Evolutionary conservation across 2,888 invertebrate genomes (phyloP), one percentile per base, ranked within the genome.

Genomic region (Incurvaria masculella): DNA sequence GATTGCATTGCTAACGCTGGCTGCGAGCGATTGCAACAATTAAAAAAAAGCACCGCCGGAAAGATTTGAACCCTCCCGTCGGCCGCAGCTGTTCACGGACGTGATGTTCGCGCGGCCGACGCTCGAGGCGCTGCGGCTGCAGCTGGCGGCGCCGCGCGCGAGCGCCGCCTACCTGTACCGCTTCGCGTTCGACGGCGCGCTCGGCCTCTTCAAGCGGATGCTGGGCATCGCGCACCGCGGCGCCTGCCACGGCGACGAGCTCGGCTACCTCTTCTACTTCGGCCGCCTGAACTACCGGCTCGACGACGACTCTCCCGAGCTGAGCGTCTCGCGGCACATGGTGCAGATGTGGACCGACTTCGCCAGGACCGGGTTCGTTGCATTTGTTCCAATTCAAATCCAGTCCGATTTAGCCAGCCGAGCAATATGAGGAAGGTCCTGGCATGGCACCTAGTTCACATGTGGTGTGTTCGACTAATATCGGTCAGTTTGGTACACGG

Each of bases 331-430:
- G 41, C 74, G 72, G 51, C 72, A 80, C 27, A 82, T 84, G 82
- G 76, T 83, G 1, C 81, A 81, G 56, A 72, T 85, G 80, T 84
- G 84, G 84, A 81, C 84, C 21, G 82, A 84, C 62, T 84, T 84
- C 53, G 84, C 84, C 26, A 84, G 83, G 65, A 82, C 79, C 52
- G 84, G 84, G 84, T 84, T 59, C 69, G 66, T 60, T 4, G 23
- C 10, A 23, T 10, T 23, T 23, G 10, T 23, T 6, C 23, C 23
- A 23, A 6, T 23, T 23, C n/a, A n/a, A n/a, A n/a, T n/a, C n/a
- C n/a, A n/a, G n/a, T n/a, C n/a, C n/a, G n/a, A n/a, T n/a, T n/a
- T n/a, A n/a, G n/a, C n/a, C n/a, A n/a, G n/a, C n/a, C n/a, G n/a
- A n/a, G n/a, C n/a, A n/a, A n/a, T n/a, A n/a, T n/a, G n/a, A n/a